Conservation (phyloP, 92 coral and sea anemone genomes). For the Porites evermanni region DNA sequence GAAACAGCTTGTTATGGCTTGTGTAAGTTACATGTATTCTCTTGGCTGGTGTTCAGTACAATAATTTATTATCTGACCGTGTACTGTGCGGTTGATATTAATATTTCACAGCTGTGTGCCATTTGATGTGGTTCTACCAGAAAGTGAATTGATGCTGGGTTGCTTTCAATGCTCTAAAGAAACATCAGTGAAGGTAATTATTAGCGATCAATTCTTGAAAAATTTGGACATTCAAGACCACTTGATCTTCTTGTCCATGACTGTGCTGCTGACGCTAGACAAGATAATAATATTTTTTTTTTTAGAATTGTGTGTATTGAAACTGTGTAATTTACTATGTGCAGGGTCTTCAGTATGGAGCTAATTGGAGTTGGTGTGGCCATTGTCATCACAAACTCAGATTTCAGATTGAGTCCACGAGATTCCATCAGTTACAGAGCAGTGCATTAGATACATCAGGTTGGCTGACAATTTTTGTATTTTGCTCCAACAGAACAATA, state of each 20-base stretch:
- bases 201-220: too few species aligned
- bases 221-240: too few species aligned
- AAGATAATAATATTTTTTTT: too few species aligned
- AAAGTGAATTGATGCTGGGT: constrained; percentile 78
- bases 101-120: constrained; percentile 78
- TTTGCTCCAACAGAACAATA: background rate
- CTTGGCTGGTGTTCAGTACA: background rate
- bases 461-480: background rate
- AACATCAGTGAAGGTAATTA: constrained; percentile 77
- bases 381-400: constrained; percentile 87
- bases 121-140: constrained; percentile 81
- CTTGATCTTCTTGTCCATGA: too few species aligned
- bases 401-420: constrained; percentile 81
- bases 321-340: background rate
- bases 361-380: constrained; percentile 87
- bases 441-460: constrained; percentile 56
- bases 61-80: background rate
- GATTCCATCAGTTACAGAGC: constrained; percentile 77
- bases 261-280: too few species aligned
- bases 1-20: too few species aligned
- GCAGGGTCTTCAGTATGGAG: constrained; percentile 90
- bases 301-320: background rate
- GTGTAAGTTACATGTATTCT: background rate
- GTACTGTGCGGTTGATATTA: background rate
- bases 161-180: constrained; percentile 87